phyloP scores from a whole-genome alignment of 2,113 vertebrate species.

The Columba livia region DNA sequence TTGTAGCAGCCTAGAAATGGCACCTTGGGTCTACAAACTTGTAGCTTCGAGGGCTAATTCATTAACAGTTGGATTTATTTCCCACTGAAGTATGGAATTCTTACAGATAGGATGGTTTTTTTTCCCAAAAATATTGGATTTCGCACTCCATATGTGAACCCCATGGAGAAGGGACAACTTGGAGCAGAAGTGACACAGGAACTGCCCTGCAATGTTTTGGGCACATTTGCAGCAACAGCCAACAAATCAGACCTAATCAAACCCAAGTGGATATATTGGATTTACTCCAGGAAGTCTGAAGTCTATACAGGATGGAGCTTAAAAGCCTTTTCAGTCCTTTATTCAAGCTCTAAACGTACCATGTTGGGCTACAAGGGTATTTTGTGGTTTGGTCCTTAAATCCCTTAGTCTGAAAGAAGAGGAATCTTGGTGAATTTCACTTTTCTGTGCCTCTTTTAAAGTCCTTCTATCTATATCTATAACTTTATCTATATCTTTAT shows the following conservation, averaged over 20 bases:
- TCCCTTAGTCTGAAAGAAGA: neutral
- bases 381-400: neutral
- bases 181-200: neutral
- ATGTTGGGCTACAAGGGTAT: accelerated
- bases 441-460: neutral
- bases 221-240: neutral
- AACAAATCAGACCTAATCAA: neutral
- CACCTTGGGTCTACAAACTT: neutral
- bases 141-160: neutral
- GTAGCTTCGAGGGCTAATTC: neutral
- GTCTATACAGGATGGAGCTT: too few species aligned
- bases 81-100: neutral
- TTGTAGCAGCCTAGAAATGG: neutral
- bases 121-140: accelerated
- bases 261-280: neutral
- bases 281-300: neutral
- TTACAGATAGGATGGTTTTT: accelerated
- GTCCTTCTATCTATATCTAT: neutral
- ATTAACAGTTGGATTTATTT: neutral
- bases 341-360: neutral
- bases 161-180: neutral
- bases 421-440: neutral
- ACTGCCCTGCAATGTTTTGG: accelerated
- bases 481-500: too few species aligned
- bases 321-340: neutral